phyloP scores from a whole-genome alignment of 2,888 invertebrate species.

The Melinaea menophilus region DNA sequence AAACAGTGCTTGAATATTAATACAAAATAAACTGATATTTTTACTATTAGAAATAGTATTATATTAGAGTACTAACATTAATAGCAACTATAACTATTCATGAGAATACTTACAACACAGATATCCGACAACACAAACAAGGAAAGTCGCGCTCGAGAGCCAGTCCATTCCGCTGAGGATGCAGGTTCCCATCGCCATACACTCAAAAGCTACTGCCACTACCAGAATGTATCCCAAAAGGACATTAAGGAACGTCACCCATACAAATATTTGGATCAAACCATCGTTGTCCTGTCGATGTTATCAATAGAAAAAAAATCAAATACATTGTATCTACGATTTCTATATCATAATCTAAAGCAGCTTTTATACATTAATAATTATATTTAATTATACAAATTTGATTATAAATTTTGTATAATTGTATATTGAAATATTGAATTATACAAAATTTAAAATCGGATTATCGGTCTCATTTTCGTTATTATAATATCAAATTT shows the following conservation, averaged over 20 bases:
- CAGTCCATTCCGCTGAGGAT: constrained; percentile 44
- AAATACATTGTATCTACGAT: too few species aligned
- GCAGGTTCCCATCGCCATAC: constrained; percentile 35
- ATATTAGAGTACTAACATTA: not conserved
- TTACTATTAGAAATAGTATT: not conserved
- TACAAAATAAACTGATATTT: too few species aligned
- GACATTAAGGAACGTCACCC: constrained; percentile 41
- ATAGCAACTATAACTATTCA: not conserved
- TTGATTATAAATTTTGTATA: constrained; percentile 5
- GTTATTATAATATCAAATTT: too few species aligned
- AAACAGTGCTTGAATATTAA: too few species aligned
- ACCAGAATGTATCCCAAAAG: constrained; percentile 40
- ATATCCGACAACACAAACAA: constrained; percentile 35
- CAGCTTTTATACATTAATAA: too few species aligned
- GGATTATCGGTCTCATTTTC: not conserved
- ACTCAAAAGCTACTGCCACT: constrained; percentile 33
- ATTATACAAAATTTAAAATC: not conserved
- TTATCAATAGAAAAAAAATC: not conserved
- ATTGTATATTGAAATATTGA: not conserved
- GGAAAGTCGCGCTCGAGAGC: constrained; percentile 36
- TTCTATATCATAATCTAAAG: too few species aligned
- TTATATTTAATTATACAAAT: not conserved
- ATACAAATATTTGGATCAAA: constrained; percentile 48
- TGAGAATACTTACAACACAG: constrained; percentile 41
- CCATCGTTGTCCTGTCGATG: constrained; percentile 47